Evolutionary conservation across 1,140 invertebrate species (phyloP), one percentile per base, ranked within the genome.

Genomic region (Sitobion miscanthi): DNA sequence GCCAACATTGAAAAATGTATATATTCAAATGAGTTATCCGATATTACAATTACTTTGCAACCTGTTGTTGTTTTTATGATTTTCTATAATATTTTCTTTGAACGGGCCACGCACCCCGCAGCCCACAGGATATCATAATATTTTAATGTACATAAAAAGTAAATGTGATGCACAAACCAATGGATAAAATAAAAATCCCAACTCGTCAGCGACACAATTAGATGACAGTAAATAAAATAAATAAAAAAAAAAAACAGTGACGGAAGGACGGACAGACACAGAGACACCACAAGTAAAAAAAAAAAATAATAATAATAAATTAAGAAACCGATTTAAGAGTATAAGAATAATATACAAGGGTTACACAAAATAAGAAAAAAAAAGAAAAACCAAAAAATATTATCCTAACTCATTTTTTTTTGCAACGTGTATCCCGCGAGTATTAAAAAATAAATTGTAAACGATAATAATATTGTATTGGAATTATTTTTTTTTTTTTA

Each of bases 141-240:
- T 57, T 90, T 49, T 87, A 87, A 62, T 45, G 54, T 69, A 90
- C 54, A 25, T 54, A 85, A 93, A 86, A 57, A 86, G 38, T 54
- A 93, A 93, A 52, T 89, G 49, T 89, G 57, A 93, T 93, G 91
- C 91, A 93, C 91, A 93, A 93, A 93, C 91, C 91, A 93, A 93
- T 93, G 62, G n/a, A 92, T 92, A 83, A 93, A 93, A 92, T 45
- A 86, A 52, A 93, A 93, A 86, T 93, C 82, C 91, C 91, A 86
- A 93, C 82, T 93, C 52, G 82, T 93, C 91, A 86, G 91, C 91
- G 77, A 93, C 91, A 92, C 91, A 92, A 83, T 92, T 52, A 85
- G 91, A 85, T 83, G 91, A 91, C 91, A 92, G 91, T 82, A 92
- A 85, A 83, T 49, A 49, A 35, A 88, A 35, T 35, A 88, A 52